Evolutionary conservation across 2,113 vertebrate genomes (phyloP), one percentile per base, ranked within the genome.

Genomic region (Marcusenius ussheri): DNA sequence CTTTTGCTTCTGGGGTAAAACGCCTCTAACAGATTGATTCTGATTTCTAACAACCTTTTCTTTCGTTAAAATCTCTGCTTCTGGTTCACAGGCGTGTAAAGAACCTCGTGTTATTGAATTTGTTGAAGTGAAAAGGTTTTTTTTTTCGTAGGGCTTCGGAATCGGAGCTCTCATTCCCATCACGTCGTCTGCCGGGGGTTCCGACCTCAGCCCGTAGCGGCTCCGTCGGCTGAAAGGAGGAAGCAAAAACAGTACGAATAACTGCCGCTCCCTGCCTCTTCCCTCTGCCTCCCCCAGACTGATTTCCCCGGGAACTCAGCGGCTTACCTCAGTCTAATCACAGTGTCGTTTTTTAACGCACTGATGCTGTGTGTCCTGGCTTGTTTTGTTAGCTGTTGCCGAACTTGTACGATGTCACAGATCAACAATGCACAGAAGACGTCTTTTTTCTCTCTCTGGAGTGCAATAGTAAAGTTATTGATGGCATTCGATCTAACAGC

Each of bases 111-210:
- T 5, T 21, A 35, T 13, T 45, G 50, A 80, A 49, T 21, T 84
- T 84, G 83, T 1, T 88, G 89, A 90, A 90, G 84, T 90, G 89
- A 90, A 80, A 90, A 39, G 84, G 27, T 13, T 50, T 50, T 58
- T 58, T n/a, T 45, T 88, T 47, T 50, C 45, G 27, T 19, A 45
- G 19, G 31, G 47, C 27, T 46, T 6, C 42, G 42, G 1, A 42
- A 83, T 83, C 42, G 1, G 7, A 77, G 47, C 80, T 56, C 51
- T 83, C 51, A 42, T 90, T 90, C 50, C 51, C 35, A 56, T 62
- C 51, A n/a, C 15, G 74, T 88, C 21, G 39, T 9, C 6, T 56
- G 51, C 42, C 56, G 90, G 85, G 74, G 35, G n/a, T 15, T 50
- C 39, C 87, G 83, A 80, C 89, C 89, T 88, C 90, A 88, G 47